Evolutionary conservation across 1,140 invertebrate genomes (phyloP), one percentile per base, ranked within the genome.

Genomic region (Acromyrmex echinatior): DNA sequence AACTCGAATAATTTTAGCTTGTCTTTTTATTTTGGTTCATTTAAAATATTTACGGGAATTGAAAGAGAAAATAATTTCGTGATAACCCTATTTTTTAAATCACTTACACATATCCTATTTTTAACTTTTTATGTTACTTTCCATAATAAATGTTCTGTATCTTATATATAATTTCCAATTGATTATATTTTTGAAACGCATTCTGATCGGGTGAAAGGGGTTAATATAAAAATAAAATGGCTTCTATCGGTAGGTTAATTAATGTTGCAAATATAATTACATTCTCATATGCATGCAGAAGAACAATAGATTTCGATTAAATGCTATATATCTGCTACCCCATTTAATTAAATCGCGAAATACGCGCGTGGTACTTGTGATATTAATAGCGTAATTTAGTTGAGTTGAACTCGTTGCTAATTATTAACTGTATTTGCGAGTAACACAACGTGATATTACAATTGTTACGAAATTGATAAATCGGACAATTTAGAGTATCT

Each of bases 271-370:
- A 84, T 74, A 84, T 62, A 84, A 84, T 84, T 84, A 84, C 39
- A 25, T 39, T 80, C 45, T 68, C 56, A 16, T 74, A 76, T 45
- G 39, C 56, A 49, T 39, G 25, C 3, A 35, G 45, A 62, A 28
- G 39, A 74, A 74, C 70, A 84, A 84, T 84, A 76, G 80, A 74
- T 63, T 84, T 84, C 80, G 68, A 84, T 84, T 84, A 84, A 84
- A 62, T 12, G 28, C 28, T 74, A 74, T 63, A 62, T 82, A 82
- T 82, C 21, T 71, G 35, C 18, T 60, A 49, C 73, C 28, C 39
- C 25, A 73, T 84, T 84, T 84, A 84, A 84, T 84, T 84, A 76
- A 84, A 84, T 84, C 39, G 70, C n/a, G 58, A 84, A 74, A 84
- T 74, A 62, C 68, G 80, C 39, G 39, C 70, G 56, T 14, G 28